Evolutionary conservation across 2,888 invertebrate genomes (phyloP), one percentile per base, ranked within the genome.

Genomic region (Leucophenga maculata): DNA sequence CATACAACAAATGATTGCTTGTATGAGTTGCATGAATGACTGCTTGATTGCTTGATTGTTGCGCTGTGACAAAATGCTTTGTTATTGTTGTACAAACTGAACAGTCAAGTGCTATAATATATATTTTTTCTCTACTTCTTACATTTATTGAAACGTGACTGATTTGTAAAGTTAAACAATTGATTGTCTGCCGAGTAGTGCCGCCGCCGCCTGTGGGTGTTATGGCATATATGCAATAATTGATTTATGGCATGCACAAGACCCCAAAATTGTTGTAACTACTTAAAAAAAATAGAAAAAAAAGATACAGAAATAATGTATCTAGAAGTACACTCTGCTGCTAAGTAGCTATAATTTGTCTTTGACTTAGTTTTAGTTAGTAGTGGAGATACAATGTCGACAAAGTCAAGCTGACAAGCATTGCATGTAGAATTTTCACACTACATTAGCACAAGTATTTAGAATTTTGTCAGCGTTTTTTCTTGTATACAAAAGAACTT

Each of bases 121-220:
- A 3, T 26, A 3, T 26, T 2, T 26, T 26, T 26, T 26, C 3
- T 26, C 4, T 26, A 3, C 26, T 26, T 26, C 39, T 39, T 39
- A 3, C 39, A 39, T 39, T 39, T 13, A 64, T 20, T 64, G 6
- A 64, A 64, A 64, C 62, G 62, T 64, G 62, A 64, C 62, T 64
- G 46, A 64, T 39, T 64, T 64, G n/a, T 39, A 64, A 64, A 64
- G 62, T 46, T 46, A 48, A 39, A 64, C 62, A 46, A 39, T 39
- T 22, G 62, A 46, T 48, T 31, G 22, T 9, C 22, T 16, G 22
- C n/a, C 11, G 0, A n/a, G n/a, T n/a, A n/a, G n/a, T 57, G 31
- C 26, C 32, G n/a, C 14, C 32, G 32, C 8, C 39, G 39, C 39
- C 50, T 50, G 50, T 50, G 50, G 59, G 59, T 64, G 48, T 18